Percentiles rank a stretch among this genome's conserved stretches.
These are phyloP conservation scores for Hirtodrosophila cameraria DNA, from an alignment of 2,888 invertebrate genomes.

Conservation along the genomic window DNA sequence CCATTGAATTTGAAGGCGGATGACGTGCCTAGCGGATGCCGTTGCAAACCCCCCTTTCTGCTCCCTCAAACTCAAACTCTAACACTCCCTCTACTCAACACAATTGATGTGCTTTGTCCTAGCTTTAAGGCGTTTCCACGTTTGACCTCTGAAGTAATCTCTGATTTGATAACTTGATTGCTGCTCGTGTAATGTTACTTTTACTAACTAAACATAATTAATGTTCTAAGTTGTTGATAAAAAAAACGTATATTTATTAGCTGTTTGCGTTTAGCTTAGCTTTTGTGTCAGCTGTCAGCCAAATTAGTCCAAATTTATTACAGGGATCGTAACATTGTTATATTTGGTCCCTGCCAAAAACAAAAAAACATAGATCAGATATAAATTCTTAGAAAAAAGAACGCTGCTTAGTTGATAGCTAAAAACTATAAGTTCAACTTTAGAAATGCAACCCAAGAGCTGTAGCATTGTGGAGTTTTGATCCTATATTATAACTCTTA, in stretches of 20 bases:
- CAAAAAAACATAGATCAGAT: not conserved
- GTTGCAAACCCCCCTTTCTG: not conserved
- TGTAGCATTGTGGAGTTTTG: not conserved
- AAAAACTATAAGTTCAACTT: slow-evolving; percentile 3
- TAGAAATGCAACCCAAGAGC: not conserved
- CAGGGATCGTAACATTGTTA: too few species aligned
- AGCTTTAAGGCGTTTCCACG: slow-evolving; percentile 63
- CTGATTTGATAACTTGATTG: slow-evolving; percentile 55
- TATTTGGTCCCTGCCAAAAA: too few species aligned
- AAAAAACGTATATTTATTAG: slow-evolving; percentile 22
- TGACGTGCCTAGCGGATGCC: not conserved
- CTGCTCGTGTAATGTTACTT: slow-evolving; percentile 34
- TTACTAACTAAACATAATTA: slow-evolving; percentile 41
- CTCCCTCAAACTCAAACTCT: too few species aligned
- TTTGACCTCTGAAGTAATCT: slow-evolving; percentile 30
- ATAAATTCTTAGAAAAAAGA: slow-evolving; percentile 27
- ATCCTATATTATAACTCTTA: too few species aligned
- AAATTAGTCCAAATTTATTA: slow-evolving; percentile 28
- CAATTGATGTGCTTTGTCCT: slow-evolving; percentile 67
- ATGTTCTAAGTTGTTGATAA: slow-evolving; percentile 47
- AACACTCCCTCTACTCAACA: too few species aligned
- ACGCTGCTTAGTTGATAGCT: slow-evolving; percentile 23
- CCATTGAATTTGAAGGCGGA: slow-evolving; percentile 35
- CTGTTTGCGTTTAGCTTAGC: slow-evolving; percentile 13
- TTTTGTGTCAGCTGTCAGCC: slow-evolving; percentile 8